Base-by-base conservation (phyloP, 2,113 vertebrate genomes). In the Sceloporus undulatus region DNA sequence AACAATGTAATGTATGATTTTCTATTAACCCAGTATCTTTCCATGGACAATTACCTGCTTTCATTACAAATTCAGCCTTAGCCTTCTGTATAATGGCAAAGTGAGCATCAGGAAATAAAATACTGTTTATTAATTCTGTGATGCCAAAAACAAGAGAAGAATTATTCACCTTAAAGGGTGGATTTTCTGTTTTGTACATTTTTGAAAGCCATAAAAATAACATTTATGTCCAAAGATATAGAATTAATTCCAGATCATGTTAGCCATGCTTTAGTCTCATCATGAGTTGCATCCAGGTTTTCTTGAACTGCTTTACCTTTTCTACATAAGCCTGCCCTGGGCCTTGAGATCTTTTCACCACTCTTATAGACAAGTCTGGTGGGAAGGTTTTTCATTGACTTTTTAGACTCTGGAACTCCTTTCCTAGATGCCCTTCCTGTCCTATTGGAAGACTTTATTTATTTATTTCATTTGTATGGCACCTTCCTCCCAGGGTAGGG, bases 121-220 rank as follows among this genome's bases (percentile, higher is more conserved):
- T 88, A 70, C 82, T 93, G 34, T 74, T 84, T 27, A 85, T 76
- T 42, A 0, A 9, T 34, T 48, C 3, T 0, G 70, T 89, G 21
- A 40, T 71, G 10, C 29, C 59, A 27, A 16, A 83, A 56, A 38
- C 25, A 48, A 52, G n/a, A 16, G 48, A 78, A 59, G 68, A 68
- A 65, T 59, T 70, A 29, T 54, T 88, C 73, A 29, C 52, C 62
- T 68, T 59, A 18, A 56, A 82, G 85, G 16, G 54, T 79, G 42
- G n/a, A 70, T 86, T 40, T 82, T n/a, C 85, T 78, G n/a, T 68
- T 40, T 84, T 91, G 16, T 13, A 87, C 59, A 79, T 77, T 40
- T 9, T 0, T n/a, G 42, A n/a, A 88, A 40, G 74, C 76, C 85
- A 77, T 77, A 85, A 88, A 88, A 85, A 78, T n/a, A 71, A 93